Percentiles rank a stretch among this genome's conserved stretches.
Evolutionary conservation across 2,113 vertebrate species (phyloP).

Genomic region (Chamaetylas fuelleborni): DNA sequence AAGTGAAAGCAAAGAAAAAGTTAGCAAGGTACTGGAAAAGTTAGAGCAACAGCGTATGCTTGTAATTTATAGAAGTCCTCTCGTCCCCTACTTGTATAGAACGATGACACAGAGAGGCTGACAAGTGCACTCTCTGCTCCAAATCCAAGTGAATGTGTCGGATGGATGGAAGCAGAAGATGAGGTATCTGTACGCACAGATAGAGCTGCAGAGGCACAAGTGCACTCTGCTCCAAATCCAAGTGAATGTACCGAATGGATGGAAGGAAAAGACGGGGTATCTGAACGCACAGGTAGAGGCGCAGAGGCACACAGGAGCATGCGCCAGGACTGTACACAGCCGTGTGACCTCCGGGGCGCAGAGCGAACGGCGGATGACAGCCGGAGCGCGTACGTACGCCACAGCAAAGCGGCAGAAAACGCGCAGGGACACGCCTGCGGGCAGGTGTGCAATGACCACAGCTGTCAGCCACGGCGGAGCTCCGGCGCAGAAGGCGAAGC

Average conservation of each 20-base stretch:
- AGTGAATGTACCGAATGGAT: rapidly evolving
- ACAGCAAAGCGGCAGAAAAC: not conserved
- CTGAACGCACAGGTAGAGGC: rapidly evolving
- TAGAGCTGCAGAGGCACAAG: not conserved
- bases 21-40: not conserved
- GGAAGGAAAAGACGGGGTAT: rapidly evolving
- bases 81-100: not conserved
- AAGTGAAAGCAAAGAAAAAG: not conserved
- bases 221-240: not conserved
- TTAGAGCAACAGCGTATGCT: not conserved
- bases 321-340: rapidly evolving
- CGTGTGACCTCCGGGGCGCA: rapidly evolving
- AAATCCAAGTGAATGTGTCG: rapidly evolving
- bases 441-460: not conserved
- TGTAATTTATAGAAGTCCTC: not conserved
- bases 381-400: rapidly evolving
- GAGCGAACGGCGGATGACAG: not conserved
- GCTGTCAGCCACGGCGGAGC: not conserved
- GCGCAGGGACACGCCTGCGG: rapidly evolving
- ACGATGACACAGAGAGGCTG: not conserved
- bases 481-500: rapidly evolving
- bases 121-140: not conserved
- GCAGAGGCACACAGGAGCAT: not conserved
- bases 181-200: rapidly evolving
- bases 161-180: rapidly evolving